Percentiles rank a stretch among this genome's conserved stretches.
These are phyloP conservation scores for Ophioninae sp. DNA, from an alignment of 2,888 invertebrate genomes.

Conservation along the genomic window DNA sequence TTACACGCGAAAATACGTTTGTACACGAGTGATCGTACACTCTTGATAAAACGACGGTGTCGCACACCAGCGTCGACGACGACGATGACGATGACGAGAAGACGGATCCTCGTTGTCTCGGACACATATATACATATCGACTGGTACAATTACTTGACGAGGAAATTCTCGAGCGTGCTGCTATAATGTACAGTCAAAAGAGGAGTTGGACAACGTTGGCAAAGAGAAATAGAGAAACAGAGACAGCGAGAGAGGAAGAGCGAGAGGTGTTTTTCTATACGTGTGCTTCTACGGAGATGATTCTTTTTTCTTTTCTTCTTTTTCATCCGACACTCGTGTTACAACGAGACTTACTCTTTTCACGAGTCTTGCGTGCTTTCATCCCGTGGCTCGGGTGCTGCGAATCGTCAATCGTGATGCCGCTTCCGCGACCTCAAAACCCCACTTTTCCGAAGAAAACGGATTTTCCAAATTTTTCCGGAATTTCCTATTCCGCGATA, in stretches of 20 bases:
- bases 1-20: background rate
- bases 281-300: constrained; percentile 14
- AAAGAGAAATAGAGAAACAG: constrained; percentile 50
- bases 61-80: constrained; percentile 17
- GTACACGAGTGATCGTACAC: background rate
- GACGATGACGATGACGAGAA: constrained; percentile 26
- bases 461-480: background rate
- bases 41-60: background rate
- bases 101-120: constrained; percentile 49
- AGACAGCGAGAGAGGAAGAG: constrained; percentile 53
- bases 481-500: background rate
- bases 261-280: constrained; percentile 48
- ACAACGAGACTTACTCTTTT: constrained; percentile 75
- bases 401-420: constrained; percentile 52
- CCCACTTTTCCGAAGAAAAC: constrained; percentile 12
- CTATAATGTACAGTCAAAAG: constrained; percentile 69
- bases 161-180: constrained; percentile 73
- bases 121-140: constrained; percentile 59
- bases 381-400: constrained; percentile 57
- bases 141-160: constrained; percentile 69
- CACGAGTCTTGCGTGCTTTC: constrained; percentile 75
- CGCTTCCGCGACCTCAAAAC: constrained; percentile 14
- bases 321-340: constrained; percentile 8
- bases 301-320: constrained; percentile 13
- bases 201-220: constrained; percentile 60